These are phyloP conservation scores for Antennarius striatus DNA, from an alignment of 2,113 vertebrate species.

Conservation along the genomic window DNA sequence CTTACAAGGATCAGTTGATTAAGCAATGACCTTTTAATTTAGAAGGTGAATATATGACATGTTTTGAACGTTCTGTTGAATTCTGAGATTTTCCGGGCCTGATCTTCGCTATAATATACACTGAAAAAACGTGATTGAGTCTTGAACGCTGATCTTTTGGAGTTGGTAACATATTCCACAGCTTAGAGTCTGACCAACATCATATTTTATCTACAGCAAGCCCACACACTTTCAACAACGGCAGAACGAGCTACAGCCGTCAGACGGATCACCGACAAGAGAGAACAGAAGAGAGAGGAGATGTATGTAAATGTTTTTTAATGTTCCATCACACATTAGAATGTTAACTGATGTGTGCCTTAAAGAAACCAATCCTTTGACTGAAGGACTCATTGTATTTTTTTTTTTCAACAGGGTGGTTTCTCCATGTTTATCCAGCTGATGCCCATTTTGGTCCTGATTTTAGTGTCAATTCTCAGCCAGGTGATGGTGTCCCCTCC, in stretches of 20 bases:
- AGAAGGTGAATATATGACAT: not conserved
- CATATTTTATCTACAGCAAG: conserved; percentile 78
- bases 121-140: not conserved
- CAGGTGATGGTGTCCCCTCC: conserved; percentile 97
- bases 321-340: not conserved
- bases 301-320: conserved; percentile 79
- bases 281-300: conserved; percentile 91
- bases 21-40: not conserved
- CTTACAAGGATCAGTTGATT: not conserved
- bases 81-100: not conserved
- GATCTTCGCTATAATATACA: not conserved
- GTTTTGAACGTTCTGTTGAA: too few relatives aligned
- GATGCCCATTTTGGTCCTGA: conserved; percentile 95
- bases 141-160: not conserved
- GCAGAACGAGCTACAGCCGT: conserved; percentile 87
- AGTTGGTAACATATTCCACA: not conserved
- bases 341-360: not conserved
- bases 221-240: conserved; percentile 89
- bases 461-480: conserved; percentile 94
- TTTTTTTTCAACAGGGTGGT: conserved; percentile 84
- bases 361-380: not conserved
- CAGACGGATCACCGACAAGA: conserved; percentile 88
- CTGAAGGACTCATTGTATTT: not conserved
- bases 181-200: conserved; percentile 7
- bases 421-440: conserved; percentile 98